Conservation (phyloP, 2,888 invertebrate species). For the Aromia moschata region DNA sequence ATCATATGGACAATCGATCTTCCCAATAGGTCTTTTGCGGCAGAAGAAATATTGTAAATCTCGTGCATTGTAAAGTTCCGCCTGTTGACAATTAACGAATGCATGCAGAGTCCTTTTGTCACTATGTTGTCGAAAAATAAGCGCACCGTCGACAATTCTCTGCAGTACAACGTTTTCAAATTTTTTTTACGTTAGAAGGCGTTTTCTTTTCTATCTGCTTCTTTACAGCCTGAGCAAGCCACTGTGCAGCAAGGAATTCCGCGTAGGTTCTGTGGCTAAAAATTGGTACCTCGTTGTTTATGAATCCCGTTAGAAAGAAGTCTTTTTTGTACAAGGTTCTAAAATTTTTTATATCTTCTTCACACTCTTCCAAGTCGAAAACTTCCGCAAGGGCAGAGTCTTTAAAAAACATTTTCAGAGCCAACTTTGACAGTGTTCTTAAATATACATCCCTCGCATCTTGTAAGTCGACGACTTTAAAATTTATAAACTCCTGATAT, state of each 20-base stretch:
- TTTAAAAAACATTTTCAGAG: slow-evolving; percentile 18
- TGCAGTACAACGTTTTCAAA: slow-evolving; percentile 11
- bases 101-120: neutral
- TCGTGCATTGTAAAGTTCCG: neutral
- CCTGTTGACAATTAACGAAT: slow-evolving; percentile 9
- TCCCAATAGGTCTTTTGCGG: slow-evolving; percentile 11
- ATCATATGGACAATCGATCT: slow-evolving; percentile 18
- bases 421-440: slow-evolving; percentile 22
- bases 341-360: slow-evolving; percentile 8
- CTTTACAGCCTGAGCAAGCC: slow-evolving; percentile 10
- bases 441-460: slow-evolving; percentile 8
- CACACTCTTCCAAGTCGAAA: slow-evolving; percentile 23
- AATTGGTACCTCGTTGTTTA: slow-evolving; percentile 4
- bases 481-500: slow-evolving; percentile 24
- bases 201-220: slow-evolving; percentile 21
- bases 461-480: slow-evolving; percentile 1
- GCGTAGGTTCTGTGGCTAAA: slow-evolving; percentile 32
- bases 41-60: neutral
- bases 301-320: slow-evolving; percentile 2
- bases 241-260: slow-evolving; percentile 24
- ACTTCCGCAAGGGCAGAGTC: neutral
- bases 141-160: slow-evolving; percentile 21
- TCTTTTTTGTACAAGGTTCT: slow-evolving; percentile 15
- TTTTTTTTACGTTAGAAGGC: slow-evolving; percentile 6
- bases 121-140: slow-evolving; percentile 25